Percentiles rank a stretch among this genome's conserved stretches.
These are phyloP conservation scores for Menidia beryllina DNA, from an alignment of 2,113 vertebrate species.

Conservation along the genomic window DNA sequence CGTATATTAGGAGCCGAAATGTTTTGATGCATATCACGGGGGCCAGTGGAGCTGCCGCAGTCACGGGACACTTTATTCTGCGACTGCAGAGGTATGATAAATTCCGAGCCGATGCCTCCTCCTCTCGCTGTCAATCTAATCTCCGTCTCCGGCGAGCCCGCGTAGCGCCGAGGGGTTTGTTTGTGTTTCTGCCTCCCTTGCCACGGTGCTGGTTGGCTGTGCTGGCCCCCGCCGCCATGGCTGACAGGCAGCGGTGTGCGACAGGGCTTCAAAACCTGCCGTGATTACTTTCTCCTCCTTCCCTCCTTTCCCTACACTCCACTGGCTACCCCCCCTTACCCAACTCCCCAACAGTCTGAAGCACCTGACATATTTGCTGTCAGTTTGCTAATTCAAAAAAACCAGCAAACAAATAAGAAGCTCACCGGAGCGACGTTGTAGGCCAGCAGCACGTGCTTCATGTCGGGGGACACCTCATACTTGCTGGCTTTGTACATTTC, in stretches of 20 bases:
- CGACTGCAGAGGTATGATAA: slow-evolving; percentile 28
- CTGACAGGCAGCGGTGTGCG: slow-evolving; percentile 59
- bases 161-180: slow-evolving; percentile 37
- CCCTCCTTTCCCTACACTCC: neutral
- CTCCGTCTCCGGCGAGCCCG: neutral
- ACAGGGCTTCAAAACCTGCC: slow-evolving; percentile 55
- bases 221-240: slow-evolving; percentile 23
- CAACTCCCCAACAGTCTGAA: neutral
- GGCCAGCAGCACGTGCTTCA: slow-evolving; percentile 92
- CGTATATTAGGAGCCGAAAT: slow-evolving; percentile 14
- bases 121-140: slow-evolving; percentile 19
- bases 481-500: slow-evolving; percentile 92
- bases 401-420: slow-evolving; percentile 65
- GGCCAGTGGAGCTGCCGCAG: neutral
- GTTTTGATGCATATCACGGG: slow-evolving; percentile 16
- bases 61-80: slow-evolving; percentile 30
- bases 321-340: slow-evolving; percentile 6
- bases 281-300: slow-evolving; percentile 62
- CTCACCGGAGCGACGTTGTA: slow-evolving; percentile 93
- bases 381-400: slow-evolving; percentile 67
- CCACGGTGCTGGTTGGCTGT: slow-evolving; percentile 58
- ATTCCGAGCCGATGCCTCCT: slow-evolving; percentile 20
- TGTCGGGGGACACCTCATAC: slow-evolving; percentile 94
- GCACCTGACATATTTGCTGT: slow-evolving; percentile 68
- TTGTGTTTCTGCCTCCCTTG: slow-evolving; percentile 50